Evolutionary conservation across 2,888 invertebrate species (phyloP).

Genomic region (Ariolimax columbianus): DNA sequence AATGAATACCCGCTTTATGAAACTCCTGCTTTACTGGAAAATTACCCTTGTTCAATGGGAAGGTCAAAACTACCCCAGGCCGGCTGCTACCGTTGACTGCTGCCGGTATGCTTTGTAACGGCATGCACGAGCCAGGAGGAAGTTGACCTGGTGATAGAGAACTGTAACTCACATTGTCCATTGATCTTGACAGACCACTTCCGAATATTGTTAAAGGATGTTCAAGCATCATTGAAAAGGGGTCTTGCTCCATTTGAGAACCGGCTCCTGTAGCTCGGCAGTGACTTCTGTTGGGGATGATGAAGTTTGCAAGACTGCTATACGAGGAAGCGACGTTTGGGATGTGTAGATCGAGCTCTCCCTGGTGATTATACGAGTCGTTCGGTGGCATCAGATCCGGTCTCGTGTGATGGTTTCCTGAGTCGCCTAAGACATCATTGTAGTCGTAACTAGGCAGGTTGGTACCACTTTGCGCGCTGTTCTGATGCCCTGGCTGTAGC

Average conservation of each 20-base stretch:
- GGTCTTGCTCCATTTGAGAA: neutral
- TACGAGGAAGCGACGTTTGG: neutral
- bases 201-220: neutral
- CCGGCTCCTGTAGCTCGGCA: neutral
- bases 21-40: constrained; percentile 27
- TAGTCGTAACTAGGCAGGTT: neutral
- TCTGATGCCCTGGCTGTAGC: neutral
- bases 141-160: neutral
- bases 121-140: neutral
- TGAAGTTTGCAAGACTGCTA: neutral
- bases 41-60: neutral
- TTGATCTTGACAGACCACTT: neutral
- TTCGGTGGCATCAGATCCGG: neutral
- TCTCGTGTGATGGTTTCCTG: constrained; percentile 2
- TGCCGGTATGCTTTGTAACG: neutral
- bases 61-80: neutral
- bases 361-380: neutral
- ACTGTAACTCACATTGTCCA: neutral
- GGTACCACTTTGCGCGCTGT: neutral
- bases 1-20: neutral
- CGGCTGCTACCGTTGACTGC: neutral
- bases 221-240: constrained; percentile 21
- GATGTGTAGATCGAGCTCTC: constrained; percentile 32
- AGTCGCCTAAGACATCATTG: constrained; percentile 6
- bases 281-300: neutral